These are phyloP conservation scores for Morpho achilles DNA, from an alignment of 2,888 invertebrate species.

Conservation along the genomic window DNA sequence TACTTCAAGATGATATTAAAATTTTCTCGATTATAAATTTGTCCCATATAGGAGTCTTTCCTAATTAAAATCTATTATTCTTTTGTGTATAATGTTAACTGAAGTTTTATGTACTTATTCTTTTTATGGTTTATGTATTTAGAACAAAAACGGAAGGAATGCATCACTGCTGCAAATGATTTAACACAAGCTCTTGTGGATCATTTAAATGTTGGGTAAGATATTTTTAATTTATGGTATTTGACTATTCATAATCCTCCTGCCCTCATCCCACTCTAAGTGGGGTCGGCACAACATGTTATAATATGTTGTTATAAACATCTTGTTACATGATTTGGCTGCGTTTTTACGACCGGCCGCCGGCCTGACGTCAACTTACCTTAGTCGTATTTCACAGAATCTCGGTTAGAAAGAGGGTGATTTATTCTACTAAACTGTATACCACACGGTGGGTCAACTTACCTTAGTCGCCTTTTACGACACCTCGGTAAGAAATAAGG, in stretches of 20 bases:
- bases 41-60: background rate
- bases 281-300: too few species aligned
- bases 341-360: too few species aligned
- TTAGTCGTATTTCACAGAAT: too few species aligned
- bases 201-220: conserved; percentile 97
- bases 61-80: background rate
- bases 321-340: too few species aligned
- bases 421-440: too few species aligned
- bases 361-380: too few species aligned
- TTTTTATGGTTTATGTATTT: conserved; percentile 38
- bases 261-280: too few species aligned
- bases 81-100: background rate
- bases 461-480: too few species aligned
- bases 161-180: conserved; percentile 94
- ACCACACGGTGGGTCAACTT: too few species aligned
- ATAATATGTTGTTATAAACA: too few species aligned
- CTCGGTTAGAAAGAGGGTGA: too few species aligned
- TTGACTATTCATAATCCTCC: background rate
- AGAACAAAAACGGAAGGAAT: conserved; percentile 97
- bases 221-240: background rate
- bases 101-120: background rate
- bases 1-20: background rate
- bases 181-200: conserved; percentile 97
- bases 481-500: too few species aligned
- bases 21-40: background rate